Evolutionary conservation across 2,797 vertebrate species (phyloP).

Genomic region (Molossus molossus): DNA sequence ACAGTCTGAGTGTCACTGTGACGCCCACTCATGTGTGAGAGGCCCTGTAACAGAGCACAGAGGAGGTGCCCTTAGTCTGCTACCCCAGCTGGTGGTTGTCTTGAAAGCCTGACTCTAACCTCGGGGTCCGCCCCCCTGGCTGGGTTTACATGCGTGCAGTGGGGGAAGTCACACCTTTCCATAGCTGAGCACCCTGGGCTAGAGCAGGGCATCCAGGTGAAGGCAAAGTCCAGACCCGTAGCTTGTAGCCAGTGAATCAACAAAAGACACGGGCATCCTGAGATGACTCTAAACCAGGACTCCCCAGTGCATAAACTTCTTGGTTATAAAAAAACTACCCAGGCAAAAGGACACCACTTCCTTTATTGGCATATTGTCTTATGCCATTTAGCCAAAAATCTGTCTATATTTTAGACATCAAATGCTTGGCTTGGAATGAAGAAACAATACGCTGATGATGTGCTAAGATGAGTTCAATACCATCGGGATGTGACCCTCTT

Average conservation of each 20-base stretch:
- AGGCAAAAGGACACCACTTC: neutral
- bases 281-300: conserved; percentile 12
- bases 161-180: conserved; percentile 43
- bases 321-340: conserved; percentile 17
- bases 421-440: conserved; percentile 10
- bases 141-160: conserved; percentile 41
- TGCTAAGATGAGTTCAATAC: neutral
- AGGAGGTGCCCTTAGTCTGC: neutral
- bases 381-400: conserved; percentile 45
- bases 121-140: neutral
- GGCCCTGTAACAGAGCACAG: neutral
- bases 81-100: neutral
- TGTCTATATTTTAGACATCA: conserved; percentile 20
- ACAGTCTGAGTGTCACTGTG: neutral
- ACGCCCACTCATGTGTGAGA: neutral
- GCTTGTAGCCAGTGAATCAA: neutral
- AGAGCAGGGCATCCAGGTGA: neutral
- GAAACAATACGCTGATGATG: neutral
- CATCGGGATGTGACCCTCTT: neutral
- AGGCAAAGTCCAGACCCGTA: neutral
- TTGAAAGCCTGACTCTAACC: conserved; percentile 10
- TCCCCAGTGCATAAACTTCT: neutral
- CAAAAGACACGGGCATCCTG: neutral
- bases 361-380: neutral
- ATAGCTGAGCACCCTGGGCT: neutral